Evolutionary conservation across 2,113 vertebrate species (phyloP).

Genomic region (Ibidorhyncha struthersii): DNA sequence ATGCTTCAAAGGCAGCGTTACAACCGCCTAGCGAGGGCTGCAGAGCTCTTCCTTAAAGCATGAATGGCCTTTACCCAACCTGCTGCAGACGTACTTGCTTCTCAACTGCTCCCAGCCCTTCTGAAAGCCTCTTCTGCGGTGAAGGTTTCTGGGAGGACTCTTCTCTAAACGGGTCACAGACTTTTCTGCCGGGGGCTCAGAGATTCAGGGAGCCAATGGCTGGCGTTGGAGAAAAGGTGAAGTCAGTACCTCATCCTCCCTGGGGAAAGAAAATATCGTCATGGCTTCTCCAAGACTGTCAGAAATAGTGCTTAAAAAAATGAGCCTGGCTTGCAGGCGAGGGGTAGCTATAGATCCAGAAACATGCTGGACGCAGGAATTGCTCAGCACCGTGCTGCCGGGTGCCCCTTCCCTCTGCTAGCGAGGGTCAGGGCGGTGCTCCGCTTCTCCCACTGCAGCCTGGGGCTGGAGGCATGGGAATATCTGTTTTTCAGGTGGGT

Average conservation of each 20-base stretch:
- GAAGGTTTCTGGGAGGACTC: background rate
- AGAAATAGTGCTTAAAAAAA: background rate
- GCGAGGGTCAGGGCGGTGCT: background rate
- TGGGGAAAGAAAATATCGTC: background rate
- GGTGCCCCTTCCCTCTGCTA: background rate
- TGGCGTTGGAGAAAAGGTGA: background rate
- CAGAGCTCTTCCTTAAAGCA: background rate
- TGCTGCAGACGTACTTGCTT: too few species aligned
- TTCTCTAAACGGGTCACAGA: background rate
- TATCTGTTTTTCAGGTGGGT: accelerated
- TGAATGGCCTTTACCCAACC: background rate
- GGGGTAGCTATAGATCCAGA: background rate
- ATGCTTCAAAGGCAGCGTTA: background rate
- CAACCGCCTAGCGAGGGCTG: background rate
- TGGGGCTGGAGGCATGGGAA: background rate
- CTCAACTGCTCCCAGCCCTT: background rate
- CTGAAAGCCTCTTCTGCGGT: background rate
- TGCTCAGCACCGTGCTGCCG: background rate
- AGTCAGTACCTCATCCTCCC: background rate
- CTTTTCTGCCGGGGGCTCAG: background rate
- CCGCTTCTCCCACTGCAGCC: background rate
- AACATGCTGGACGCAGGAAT: background rate
- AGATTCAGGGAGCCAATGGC: background rate
- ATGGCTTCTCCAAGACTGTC: background rate
- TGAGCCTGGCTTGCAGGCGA: background rate